Base-by-base conservation (phyloP, 2,888 invertebrate species). In the Adelognathus sp. region DNA sequence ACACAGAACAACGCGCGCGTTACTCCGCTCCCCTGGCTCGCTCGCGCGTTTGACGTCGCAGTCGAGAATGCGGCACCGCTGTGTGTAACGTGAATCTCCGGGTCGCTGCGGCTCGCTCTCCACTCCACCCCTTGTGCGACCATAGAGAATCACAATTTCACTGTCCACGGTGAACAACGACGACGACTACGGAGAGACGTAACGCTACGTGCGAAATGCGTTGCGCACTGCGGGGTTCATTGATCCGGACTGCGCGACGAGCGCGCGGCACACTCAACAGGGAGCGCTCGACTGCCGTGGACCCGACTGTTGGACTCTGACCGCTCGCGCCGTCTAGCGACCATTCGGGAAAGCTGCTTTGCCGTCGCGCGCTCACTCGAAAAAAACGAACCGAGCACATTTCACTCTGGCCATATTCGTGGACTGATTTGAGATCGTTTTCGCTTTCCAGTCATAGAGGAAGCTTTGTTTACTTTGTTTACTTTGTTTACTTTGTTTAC, bases 41-140 rank as follows among this genome's bases (percentile, higher is more conserved):
- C 54, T 70, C 69, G 63, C 72, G 54, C 70, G 60, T 73, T 27
- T 27, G 56, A 67, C 63, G 50, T 52, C 64, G 56, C 29, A 60
- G 70, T 71, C 67, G 72, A 77, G 77, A 81, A 75, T 80, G 69
- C 72, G 46, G 56, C 54, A n/a, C n/a, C n/a, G n/a, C n/a, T n/a
- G n/a, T n/a, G n/a, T 67, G 69, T 56, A 33, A 29, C 44, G 70
- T 54, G 66, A 79, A 75, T 61, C 61, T 66, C 70, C 63, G 70
- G 52, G 44, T 33, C 54, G n/a, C n/a, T n/a, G n/a, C n/a, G n/a
- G n/a, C n/a, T n/a, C n/a, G n/a, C n/a, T n/a, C n/a, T n/a, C n/a
- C n/a, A n/a, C n/a, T n/a, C n/a, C n/a, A n/a, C 76, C 21, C 70
- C 76, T 69, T 27, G 54, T 64, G 31, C 70, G 54, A 56, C 79